These are phyloP conservation scores for Hystrix brachyura DNA, from an alignment of 2,113 vertebrate genomes.

Conservation along the genomic window DNA sequence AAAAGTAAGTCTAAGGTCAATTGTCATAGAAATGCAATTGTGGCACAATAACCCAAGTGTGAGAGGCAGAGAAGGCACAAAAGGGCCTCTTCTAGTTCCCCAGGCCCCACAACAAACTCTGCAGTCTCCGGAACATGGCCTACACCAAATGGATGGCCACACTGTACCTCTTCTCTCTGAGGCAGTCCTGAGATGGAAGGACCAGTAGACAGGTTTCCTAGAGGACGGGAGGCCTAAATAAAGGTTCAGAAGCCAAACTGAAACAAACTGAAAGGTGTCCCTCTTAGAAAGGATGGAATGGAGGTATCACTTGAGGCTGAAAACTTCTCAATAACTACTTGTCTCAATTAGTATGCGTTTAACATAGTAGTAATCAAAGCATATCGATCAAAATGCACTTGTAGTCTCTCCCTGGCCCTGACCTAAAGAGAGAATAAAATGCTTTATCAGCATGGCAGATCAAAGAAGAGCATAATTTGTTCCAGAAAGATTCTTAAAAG, in stretches of 20 bases:
- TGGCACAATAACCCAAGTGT: neutral
- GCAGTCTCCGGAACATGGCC: neutral
- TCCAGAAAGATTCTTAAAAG: neutral
- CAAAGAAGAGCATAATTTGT: neutral
- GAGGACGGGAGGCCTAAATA: neutral
- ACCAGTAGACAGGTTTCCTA: neutral
- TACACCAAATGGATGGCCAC: neutral
- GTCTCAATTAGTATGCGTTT: neutral
- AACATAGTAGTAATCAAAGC: neutral
- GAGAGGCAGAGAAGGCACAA: neutral
- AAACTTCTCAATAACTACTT: neutral
- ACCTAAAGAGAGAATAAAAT: neutral
- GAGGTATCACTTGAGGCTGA: neutral
- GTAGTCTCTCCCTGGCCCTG: neutral
- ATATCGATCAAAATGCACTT: neutral
- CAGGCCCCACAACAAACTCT: neutral
- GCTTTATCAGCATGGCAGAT: neutral
- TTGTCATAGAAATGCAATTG: neutral
- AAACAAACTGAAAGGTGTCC: neutral
- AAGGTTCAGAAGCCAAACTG: neutral
- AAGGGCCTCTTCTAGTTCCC: too few species aligned
- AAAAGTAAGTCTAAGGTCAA: neutral
- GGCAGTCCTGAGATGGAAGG: neutral
- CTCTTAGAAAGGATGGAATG: neutral
- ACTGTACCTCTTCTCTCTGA: neutral